Base-by-base conservation (phyloP, 2,797 vertebrate genomes). In the Pangasius krempfi region DNA sequence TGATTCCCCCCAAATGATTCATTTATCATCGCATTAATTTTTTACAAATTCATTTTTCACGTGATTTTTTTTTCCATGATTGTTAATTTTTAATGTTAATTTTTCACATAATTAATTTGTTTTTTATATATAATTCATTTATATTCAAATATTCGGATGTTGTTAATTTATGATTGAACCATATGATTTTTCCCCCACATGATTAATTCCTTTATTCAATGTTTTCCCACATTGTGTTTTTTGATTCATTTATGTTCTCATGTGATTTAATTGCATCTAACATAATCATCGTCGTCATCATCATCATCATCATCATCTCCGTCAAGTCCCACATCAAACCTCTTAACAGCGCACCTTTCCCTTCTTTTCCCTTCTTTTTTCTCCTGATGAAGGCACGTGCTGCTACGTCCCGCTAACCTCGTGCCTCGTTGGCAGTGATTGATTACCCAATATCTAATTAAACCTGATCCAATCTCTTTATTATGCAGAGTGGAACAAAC, bases 391-490 rank as follows among this genome's bases (percentile, higher is more conserved):
- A 89, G 90, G 95, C 95, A 95, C 93, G 94, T 95, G 95, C 94
- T 93, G 93, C 92, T 93, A 93, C 92, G 93, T 96, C 95, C 96
- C 96, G 95, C 96, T 96, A 96, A 97, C 97, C 95, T 96, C 95
- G 96, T 97, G 97, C 96, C 98, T 99, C 93, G 97, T 99, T 99
- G 98, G 98, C 98, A 98, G 98, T 99, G 98, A 99, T 99, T 99
- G 98, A 99, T 99, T 96, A 99, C 98, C 98, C 97, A 98, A 98
- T 99, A 98, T 98, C 98, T 99, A 99, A 99, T 99, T 99, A 99
- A 98, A 98, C 97, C 96, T 97, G 98, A 99, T 99, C 97, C 97
- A 97, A 99, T 98, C 98, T 97, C 98, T 98, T 84, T 98, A 99
- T 98, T 99, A 99, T 99, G 98, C 98, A 99, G 97, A 98, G 97